These are phyloP conservation scores for Lepilemur septentrionalis DNA, from an alignment of 2,797 vertebrate species.

Conservation along the genomic window DNA sequence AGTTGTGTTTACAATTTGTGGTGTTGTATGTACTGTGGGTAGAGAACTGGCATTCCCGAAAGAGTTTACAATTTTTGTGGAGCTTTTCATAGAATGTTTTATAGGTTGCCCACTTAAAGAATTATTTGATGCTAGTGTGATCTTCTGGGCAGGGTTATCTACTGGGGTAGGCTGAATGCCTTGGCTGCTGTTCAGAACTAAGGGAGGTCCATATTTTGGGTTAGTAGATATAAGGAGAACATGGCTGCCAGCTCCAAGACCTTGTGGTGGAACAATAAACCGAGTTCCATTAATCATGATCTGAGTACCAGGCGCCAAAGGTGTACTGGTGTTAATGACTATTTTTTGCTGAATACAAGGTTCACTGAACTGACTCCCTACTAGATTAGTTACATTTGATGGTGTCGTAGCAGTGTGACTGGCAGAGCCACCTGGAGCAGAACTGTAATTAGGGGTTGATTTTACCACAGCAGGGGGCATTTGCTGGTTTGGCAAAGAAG, in stretches of 20 bases:
- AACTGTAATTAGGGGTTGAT: constrained; percentile 67
- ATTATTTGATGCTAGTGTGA: constrained; percentile 75
- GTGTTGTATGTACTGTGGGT: constrained; percentile 77
- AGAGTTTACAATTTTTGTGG: constrained; percentile 85
- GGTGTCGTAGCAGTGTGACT: constrained; percentile 72
- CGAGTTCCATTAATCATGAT: constrained; percentile 94
- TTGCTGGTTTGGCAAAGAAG: constrained; percentile 79
- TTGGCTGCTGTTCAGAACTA: constrained; percentile 78
- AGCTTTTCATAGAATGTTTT: constrained; percentile 82
- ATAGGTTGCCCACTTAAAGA: constrained; percentile 78
- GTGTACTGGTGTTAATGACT: constrained; percentile 93
- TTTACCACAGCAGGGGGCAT: constrained; percentile 78
- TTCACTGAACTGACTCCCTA: constrained; percentile 80
- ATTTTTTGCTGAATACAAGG: constrained; percentile 92
- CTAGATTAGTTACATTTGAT: constrained; percentile 71
- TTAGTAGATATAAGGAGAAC: constrained; percentile 92
- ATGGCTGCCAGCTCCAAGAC: constrained; percentile 94
- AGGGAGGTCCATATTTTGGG: constrained; percentile 81
- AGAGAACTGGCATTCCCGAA: constrained; percentile 79
- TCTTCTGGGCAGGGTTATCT: constrained; percentile 81
- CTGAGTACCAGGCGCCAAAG: constrained; percentile 95
- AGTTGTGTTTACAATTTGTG: constrained; percentile 85
- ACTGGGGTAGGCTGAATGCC: constrained; percentile 76
- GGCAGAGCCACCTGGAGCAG: constrained; percentile 61
- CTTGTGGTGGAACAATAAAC: constrained; percentile 96